Conservation (phyloP, 2,888 invertebrate species). For the Lepidocyrtinus sp. region DNA sequence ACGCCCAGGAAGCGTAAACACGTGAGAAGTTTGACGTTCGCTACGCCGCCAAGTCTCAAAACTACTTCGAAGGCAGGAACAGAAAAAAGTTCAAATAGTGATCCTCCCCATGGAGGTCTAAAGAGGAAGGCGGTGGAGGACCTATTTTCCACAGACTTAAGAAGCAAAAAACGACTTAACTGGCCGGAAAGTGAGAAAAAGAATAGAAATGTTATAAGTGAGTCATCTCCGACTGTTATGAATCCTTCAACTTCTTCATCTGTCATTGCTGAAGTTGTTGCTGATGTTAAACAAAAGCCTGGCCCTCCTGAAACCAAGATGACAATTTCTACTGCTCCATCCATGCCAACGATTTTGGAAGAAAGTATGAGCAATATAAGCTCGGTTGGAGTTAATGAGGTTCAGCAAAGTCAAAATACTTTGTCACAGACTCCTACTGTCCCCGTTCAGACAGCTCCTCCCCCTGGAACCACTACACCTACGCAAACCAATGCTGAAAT, state of each 20-base stretch:
- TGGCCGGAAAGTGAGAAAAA: constrained; percentile 41
- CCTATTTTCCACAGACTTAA: neutral
- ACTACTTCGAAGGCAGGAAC: constrained; percentile 3
- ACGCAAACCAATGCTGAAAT: too few relatives aligned
- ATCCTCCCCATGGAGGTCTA: neutral
- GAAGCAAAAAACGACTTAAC: constrained; percentile 54
- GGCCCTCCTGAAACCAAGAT: too few relatives aligned
- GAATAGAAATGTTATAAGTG: neutral
- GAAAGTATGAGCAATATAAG: constrained; percentile 28
- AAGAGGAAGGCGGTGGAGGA: constrained; percentile 45
- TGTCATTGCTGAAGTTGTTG: too few relatives aligned
- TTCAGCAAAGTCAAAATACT: neutral
- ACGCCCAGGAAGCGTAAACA: constrained; percentile 67
- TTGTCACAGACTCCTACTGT: too few relatives aligned
- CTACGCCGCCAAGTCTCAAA: constrained; percentile 67
- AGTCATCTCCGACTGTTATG: too few relatives aligned
- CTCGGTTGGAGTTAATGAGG: neutral
- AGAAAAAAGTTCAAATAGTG: neutral
- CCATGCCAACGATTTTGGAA: constrained; percentile 35
- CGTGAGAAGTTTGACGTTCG: constrained; percentile 65
- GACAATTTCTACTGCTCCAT: too few relatives aligned
- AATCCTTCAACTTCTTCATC: too few relatives aligned
- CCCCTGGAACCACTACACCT: too few relatives aligned
- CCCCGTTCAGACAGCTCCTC: too few relatives aligned
- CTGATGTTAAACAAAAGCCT: too few relatives aligned